Percentiles rank a stretch among this genome's conserved stretches.
Conservation (phyloP, 2,113 vertebrate genomes). For the Thermophis baileyi region DNA sequence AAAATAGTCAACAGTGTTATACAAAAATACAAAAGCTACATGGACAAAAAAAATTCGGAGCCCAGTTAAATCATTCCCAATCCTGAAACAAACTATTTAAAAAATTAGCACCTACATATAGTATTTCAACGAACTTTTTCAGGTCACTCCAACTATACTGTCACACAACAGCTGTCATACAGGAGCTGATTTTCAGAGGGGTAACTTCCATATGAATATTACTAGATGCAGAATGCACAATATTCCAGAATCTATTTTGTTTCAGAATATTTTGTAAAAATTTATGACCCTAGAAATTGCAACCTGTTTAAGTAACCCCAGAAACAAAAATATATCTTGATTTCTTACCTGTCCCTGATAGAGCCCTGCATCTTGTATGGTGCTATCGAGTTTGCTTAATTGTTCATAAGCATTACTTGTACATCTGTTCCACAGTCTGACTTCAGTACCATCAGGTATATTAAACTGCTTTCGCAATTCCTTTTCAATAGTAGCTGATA, state of each 20-base stretch:
- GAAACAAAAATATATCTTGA: not conserved
- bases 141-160: not conserved
- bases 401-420: constrained; percentile 90
- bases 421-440: constrained; percentile 93
- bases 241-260: not conserved
- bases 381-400: constrained; percentile 91
- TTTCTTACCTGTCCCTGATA: constrained; percentile 90
- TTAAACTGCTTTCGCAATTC: constrained; percentile 90
- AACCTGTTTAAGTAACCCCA: not conserved
- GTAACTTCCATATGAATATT: not conserved
- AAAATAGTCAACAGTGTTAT: not conserved
- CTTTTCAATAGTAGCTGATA: constrained; percentile 88
- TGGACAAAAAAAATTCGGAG: not conserved
- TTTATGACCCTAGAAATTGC: not conserved
- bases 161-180: not conserved
- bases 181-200: not conserved
- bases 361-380: constrained; percentile 92
- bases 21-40: not conserved
- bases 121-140: not conserved
- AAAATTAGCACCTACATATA: not conserved
- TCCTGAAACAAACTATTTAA: not conserved
- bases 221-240: not conserved
- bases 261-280: not conserved
- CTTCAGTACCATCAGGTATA: constrained; percentile 86
- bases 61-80: not conserved